Conservation (phyloP, 2,888 invertebrate species). For the Lithophane leautieri region DNA sequence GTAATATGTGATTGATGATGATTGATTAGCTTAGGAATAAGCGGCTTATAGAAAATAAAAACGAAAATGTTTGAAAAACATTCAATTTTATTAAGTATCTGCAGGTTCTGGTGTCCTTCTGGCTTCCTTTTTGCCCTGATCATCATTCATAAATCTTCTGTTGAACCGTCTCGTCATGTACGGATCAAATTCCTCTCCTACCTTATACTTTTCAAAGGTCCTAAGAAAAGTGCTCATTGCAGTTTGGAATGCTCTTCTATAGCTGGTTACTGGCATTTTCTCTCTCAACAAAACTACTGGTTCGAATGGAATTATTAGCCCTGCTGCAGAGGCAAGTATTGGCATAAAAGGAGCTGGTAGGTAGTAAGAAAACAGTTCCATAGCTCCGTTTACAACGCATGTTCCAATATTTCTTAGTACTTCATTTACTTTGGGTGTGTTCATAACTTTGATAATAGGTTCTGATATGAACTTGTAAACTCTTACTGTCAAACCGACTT, state of each 20-base stretch:
- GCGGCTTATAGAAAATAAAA: conserved; percentile 7
- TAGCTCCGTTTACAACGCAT: conserved; percentile 84
- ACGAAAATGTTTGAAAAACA: not conserved
- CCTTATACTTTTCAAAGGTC: conserved; percentile 82
- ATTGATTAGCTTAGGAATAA: not conserved
- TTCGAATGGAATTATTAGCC: conserved; percentile 85
- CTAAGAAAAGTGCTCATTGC: conserved; percentile 82
- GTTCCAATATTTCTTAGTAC: conserved; percentile 83
- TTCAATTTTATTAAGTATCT: conserved; percentile 25
- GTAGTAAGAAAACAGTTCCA: conserved; percentile 83
- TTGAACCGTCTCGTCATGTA: conserved; percentile 86
- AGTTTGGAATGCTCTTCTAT: conserved; percentile 82
- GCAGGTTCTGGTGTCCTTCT: not conserved
- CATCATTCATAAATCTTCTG: conserved; percentile 78
- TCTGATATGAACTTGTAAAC: conserved; percentile 71
- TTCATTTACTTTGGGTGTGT: conserved; percentile 75
- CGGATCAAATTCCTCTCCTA: conserved; percentile 78
- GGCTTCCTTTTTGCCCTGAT: conserved; percentile 24
- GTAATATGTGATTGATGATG: not conserved
- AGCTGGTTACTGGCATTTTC: conserved; percentile 84
- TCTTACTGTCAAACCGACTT: conserved; percentile 55
- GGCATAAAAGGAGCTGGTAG: conserved; percentile 85
- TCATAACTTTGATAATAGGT: conserved; percentile 72
- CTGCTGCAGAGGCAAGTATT: conserved; percentile 83
- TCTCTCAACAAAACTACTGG: conserved; percentile 82